Evolutionary conservation across 1,140 invertebrate genomes (phyloP).

Genomic region (Aporrectodea caliginosa): DNA sequence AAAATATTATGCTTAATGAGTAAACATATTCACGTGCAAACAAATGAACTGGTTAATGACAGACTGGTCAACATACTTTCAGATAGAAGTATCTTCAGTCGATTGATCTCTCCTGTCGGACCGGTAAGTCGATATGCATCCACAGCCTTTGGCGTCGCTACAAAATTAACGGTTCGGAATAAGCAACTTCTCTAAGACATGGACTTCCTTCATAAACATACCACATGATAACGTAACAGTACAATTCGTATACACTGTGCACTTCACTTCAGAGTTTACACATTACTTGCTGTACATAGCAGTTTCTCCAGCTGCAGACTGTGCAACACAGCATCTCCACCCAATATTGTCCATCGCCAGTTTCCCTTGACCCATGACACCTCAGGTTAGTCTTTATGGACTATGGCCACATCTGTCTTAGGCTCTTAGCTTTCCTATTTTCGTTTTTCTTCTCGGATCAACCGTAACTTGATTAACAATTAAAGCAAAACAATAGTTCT

Average conservation of each 20-base stretch:
- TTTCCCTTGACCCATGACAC: no score
- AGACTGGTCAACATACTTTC: neutral
- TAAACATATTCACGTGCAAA: neutral
- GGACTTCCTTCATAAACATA: neutral
- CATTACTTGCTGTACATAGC: neutral
- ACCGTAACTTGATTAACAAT: no score
- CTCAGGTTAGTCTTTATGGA: no score
- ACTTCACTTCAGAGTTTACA: neutral
- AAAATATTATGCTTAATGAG: neutral
- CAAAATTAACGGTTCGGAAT: neutral
- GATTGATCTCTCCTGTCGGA: neutral
- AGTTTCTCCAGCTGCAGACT: neutral
- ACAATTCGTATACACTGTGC: neutral
- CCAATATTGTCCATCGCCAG: no score
- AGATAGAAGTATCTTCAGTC: neutral
- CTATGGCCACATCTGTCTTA: no score
- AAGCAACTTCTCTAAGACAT: neutral
- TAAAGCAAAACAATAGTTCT: no score
- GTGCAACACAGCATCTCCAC: no score
- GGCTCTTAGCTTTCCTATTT: no score
- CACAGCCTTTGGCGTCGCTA: neutral
- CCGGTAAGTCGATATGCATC: neutral
- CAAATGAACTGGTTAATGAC: neutral
- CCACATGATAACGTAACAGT: neutral
- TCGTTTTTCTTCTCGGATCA: no score